Evolutionary conservation across 2,888 invertebrate genomes (phyloP), one percentile per base, ranked within the genome.

Genomic region (Cetonia aurata): DNA sequence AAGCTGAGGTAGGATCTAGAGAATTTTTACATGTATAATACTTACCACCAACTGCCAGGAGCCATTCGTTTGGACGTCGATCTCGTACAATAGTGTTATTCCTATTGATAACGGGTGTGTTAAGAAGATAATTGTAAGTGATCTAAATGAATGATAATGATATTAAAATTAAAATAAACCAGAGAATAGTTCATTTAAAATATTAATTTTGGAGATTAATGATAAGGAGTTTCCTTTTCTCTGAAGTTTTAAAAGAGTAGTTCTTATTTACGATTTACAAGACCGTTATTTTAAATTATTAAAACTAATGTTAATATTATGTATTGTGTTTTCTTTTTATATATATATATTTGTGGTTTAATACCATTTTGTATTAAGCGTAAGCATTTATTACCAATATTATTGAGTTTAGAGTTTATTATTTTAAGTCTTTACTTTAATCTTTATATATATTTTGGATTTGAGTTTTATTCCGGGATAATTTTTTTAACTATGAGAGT

Each of bases 131-230:
- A 84, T 79, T 76, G 81, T 75, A 33, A 85, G 81, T 72, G 86
- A 77, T 78, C 84, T 79, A 78, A n/a, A 86, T 77, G 77, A 75
- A 82, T 81, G 70, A 77, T 77, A 80, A 76, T 71, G 77, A 71
- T 75, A 79, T 70, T 44, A 79, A 59, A 67, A 79, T 75, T 73
- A 80, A 76, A 78, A 83, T 80, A 67, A 81, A 76, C 84, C 88
- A 89, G 86, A 86, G 86, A 86, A 84, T 90, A 90, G 88, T 90
- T 90, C 89, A 86, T 84, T 79, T 75, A 84, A 90, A 90, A 90
- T 89, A 86, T 88, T 89, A 90, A 89, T 90, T 90, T 90, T 90
- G 89, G 89, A 87, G 86, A 89, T 90, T 90, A 89, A 88, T 80
- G 87, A 88, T 86, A 87, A 83, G 8, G 12, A n/a, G n/a, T 15